A percentile compares a stretch with the other conserved stretches of the same genome.
Conservation (phyloP, 1,140 invertebrate species). For the Drosophila mayri region DNA sequence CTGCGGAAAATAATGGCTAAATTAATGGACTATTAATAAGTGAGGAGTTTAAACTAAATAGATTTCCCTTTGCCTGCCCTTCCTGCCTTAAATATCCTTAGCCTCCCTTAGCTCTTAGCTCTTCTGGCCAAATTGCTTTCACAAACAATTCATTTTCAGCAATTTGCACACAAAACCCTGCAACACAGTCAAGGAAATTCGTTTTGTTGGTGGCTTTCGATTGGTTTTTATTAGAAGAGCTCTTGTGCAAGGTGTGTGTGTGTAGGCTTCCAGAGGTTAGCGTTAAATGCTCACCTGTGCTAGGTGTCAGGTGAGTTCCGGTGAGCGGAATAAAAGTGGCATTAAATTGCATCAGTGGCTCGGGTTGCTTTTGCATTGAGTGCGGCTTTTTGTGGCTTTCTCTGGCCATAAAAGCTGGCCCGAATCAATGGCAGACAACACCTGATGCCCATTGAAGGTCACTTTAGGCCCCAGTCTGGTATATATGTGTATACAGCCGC, state of each 20-base stretch:
- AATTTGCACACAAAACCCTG: constrained; percentile 73
- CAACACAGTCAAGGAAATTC: constrained; percentile 19
- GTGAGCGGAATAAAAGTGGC: constrained; percentile 65
- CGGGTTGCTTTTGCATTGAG: constrained; percentile 75
- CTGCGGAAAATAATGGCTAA: constrained; percentile 12
- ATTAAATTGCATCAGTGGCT: constrained; percentile 82
- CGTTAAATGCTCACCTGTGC: constrained; percentile 15
- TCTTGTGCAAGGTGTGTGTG: constrained; percentile 4
- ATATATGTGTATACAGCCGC: not conserved
- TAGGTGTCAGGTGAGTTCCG: not conserved
- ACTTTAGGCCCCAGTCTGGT: constrained; percentile 55
- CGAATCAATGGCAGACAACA: constrained; percentile 75
- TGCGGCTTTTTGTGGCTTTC: constrained; percentile 53
- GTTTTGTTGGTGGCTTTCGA: not conserved
- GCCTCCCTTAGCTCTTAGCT: not conserved
- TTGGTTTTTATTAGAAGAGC: not conserved
- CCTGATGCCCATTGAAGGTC: constrained; percentile 73
- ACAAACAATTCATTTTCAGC: constrained; percentile 59
- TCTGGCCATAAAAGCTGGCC: constrained; percentile 53
- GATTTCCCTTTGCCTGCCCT: too few species aligned
- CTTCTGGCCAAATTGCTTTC: constrained; percentile 25
- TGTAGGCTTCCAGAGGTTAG: constrained; percentile 20
- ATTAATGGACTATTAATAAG: constrained; percentile 3
- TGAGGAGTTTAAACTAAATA: not conserved
- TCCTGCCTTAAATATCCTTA: not conserved